Evolutionary conservation across 2,113 vertebrate species (phyloP).

Genomic region (Engraulis encrasicolus): DNA sequence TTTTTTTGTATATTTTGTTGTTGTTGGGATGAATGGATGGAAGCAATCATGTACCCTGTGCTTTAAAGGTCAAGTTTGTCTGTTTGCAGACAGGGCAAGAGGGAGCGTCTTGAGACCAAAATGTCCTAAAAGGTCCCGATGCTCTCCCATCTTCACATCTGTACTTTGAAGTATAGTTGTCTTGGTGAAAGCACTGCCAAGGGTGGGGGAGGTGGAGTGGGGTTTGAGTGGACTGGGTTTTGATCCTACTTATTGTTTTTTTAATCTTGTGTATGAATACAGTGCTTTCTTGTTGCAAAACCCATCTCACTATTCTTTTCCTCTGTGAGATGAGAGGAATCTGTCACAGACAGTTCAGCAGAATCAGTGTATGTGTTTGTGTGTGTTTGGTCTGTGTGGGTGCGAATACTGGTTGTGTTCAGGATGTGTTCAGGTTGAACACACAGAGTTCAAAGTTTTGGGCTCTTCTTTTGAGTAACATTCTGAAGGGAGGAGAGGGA

Average conservation of each 20-base stretch:
- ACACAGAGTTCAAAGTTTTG: slow-evolving; percentile 47
- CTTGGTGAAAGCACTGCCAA: slow-evolving; percentile 11
- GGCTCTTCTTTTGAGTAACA: slow-evolving; percentile 45
- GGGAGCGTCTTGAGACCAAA: background rate
- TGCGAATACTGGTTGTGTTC: slow-evolving; percentile 49
- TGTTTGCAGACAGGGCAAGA: background rate
- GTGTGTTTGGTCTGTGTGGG: slow-evolving; percentile 30
- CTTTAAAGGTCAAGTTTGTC: background rate
- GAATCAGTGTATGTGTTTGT: slow-evolving; percentile 17
- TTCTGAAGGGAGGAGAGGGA: slow-evolving; percentile 41
- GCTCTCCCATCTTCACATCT: slow-evolving; percentile 38
- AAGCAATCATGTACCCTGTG: slow-evolving; percentile 17
- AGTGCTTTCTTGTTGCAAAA: slow-evolving; percentile 46
- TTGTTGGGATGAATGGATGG: background rate
- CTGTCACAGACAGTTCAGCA: slow-evolving; percentile 2
- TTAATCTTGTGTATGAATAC: slow-evolving; percentile 3
- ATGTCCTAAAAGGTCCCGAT: background rate
- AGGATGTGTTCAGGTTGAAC: slow-evolving; percentile 28
- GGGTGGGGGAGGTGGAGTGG: background rate
- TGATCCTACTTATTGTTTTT: background rate
- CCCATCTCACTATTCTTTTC: slow-evolving; percentile 36
- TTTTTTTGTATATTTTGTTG: background rate
- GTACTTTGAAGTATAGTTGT: slow-evolving; percentile 34
- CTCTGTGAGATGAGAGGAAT: slow-evolving; percentile 29
- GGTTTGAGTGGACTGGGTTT: background rate